Conservation (phyloP, 2,888 invertebrate genomes). For the Ophonus ardosiacus region DNA sequence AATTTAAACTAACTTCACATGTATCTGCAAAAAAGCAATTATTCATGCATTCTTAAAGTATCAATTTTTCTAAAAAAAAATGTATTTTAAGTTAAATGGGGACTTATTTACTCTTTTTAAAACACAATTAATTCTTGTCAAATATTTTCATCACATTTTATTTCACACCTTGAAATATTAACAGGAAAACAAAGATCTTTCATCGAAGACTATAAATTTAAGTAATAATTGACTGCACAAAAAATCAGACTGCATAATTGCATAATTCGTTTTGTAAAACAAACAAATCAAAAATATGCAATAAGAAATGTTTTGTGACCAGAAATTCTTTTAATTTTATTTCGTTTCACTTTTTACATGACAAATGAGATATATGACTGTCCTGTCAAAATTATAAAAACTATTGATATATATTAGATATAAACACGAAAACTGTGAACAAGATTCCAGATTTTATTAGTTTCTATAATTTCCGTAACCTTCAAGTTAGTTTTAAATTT, state of each 20-base stretch:
- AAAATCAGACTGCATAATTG: conserved; percentile 19
- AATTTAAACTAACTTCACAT: too few species aligned
- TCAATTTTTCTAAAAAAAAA: not conserved
- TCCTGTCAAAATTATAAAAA: conserved; percentile 20
- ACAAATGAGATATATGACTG: not conserved
- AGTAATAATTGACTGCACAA: conserved; percentile 16
- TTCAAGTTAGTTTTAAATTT: conserved; percentile 25
- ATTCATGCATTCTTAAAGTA: not conserved
- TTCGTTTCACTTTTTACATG: not conserved
- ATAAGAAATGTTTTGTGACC: conserved; percentile 2
- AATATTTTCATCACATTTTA: conserved; percentile 29
- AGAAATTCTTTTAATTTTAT: conserved; percentile 8
- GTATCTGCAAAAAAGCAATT: not conserved
- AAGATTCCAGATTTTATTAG: conserved; percentile 39
- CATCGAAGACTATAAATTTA: conserved; percentile 24
- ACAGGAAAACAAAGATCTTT: conserved; percentile 37
- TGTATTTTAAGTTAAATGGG: too few species aligned
- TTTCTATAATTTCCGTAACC: conserved; percentile 44
- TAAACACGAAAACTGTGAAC: conserved; percentile 37
- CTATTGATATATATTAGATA: conserved; percentile 16
- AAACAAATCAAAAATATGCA: conserved; percentile 25
- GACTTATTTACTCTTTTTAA: not conserved
- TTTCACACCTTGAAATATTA: not conserved
- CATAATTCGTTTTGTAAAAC: conserved; percentile 25
- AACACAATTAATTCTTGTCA: conserved; percentile 32